phyloP scores from a whole-genome alignment of 2,113 vertebrate species.

The Clarias macrocephalus region DNA sequence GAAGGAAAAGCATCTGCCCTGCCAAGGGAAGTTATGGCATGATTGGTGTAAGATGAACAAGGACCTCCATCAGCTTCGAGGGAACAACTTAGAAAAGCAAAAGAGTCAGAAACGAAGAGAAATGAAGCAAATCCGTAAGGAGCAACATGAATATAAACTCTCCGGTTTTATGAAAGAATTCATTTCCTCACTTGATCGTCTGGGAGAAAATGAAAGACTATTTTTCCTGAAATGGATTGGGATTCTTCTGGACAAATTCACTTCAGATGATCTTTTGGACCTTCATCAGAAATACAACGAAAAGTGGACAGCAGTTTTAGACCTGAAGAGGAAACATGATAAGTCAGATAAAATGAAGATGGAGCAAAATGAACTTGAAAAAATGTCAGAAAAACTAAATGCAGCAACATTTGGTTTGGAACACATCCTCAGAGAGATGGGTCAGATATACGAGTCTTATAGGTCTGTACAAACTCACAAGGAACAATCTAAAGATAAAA shows the following conservation, averaged over 20 bases:
- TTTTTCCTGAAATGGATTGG: conserved; percentile 73
- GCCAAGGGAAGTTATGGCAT: conserved; percentile 22
- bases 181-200: background rate
- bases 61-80: conserved; percentile 60
- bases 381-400: conserved; percentile 57
- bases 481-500: background rate
- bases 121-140: conserved; percentile 53
- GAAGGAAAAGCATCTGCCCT: background rate
- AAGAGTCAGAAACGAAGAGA: conserved; percentile 60
- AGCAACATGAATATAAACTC: conserved; percentile 52
- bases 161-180: conserved; percentile 29
- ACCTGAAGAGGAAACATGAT: conserved; percentile 54
- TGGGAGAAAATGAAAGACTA: conserved; percentile 46
- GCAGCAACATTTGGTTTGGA: conserved; percentile 68
- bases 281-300: conserved; percentile 59
- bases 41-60: conserved; percentile 33
- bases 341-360: conserved; percentile 23
- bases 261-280: conserved; percentile 47
- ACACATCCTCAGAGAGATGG: conserved; percentile 74
- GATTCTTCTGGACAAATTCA: conserved; percentile 59
- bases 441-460: conserved; percentile 77
- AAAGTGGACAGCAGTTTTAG: conserved; percentile 58
- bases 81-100: conserved; percentile 54
- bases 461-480: background rate
- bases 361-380: conserved; percentile 55